Evolutionary conservation across 2,888 invertebrate genomes (phyloP), one percentile per base, ranked within the genome.

Genomic region (Crematogaster levior): DNA sequence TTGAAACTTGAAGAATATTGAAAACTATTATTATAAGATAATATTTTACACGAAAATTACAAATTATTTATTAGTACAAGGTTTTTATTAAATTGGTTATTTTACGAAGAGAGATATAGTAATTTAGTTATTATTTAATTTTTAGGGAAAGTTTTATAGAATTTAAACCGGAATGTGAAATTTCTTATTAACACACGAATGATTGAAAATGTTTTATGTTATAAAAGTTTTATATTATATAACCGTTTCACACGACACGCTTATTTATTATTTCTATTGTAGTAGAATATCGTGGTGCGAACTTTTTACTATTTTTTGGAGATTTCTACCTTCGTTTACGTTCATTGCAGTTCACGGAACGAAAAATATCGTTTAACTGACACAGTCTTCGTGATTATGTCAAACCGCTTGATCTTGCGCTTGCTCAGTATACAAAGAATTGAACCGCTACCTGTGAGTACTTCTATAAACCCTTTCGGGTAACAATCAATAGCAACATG

Each of bases 271-370:
- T 24, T 56, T 10, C n/a, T 18, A 40, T 72, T 58, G 3, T 58
- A 37, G n/a, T 37, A 12, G 4, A 30, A n/a, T n/a, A 30, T 46
- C 9, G 9, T 21, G 3, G 0, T 51, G 10, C n/a, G 15, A 75
- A n/a, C 10, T 18, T 24, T 27, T n/a, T n/a, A 1, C n/a, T 61
- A 34, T 4, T 37, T 51, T 43, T 65, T 7, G 1, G 2, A 53
- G 1, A 51, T 48, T 34, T 74, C 27, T 66, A 77, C 66, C 66
- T 77, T 77, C 15, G 0, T 65, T 51, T 10, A 27, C 40, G 15
- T 27, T 66, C 75, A 77, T 77, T 53, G 75, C 53, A 53, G 40
- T 66, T 77, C n/a, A n/a, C 75, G 6, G 15, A 21, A 9, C 30
- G 53, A 40, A 40, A 65, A 77, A 24, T 65, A 51, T 75, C 21